These are phyloP conservation scores for Prosopocoilus inquinatus DNA, from an alignment of 2,888 invertebrate genomes.

Conservation along the genomic window DNA sequence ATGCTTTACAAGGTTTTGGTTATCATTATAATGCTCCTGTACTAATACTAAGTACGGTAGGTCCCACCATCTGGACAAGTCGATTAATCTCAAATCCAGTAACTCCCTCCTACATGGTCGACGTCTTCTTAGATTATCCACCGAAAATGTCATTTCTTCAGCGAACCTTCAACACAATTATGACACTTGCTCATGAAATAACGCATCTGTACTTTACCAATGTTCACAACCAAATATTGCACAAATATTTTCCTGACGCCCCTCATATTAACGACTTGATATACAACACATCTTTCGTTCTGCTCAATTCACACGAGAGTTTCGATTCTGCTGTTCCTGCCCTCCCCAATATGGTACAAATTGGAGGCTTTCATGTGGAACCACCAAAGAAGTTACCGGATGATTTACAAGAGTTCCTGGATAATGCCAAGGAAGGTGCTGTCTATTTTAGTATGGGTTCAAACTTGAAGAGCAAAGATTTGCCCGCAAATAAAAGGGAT, in stretches of 20 bases:
- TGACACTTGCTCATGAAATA: conserved; percentile 36
- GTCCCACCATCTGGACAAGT: conserved; percentile 48
- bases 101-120: conserved; percentile 53
- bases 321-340: conserved; percentile 52
- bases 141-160: conserved; percentile 54
- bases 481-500: conserved; percentile 53
- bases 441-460: conserved; percentile 62
- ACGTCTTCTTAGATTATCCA: conserved; percentile 46
- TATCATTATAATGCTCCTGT: conserved; percentile 41
- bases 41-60: conserved; percentile 45
- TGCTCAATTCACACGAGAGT: conserved; percentile 51
- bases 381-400: conserved; percentile 30
- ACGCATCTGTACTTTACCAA: conserved; percentile 34
- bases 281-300: conserved; percentile 34
- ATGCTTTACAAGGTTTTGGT: conserved; percentile 47
- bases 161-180: conserved; percentile 53
- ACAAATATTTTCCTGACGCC: conserved; percentile 35
- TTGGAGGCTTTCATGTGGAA: conserved; percentile 56
- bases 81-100: conserved; percentile 51
- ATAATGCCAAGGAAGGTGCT: conserved; percentile 55
- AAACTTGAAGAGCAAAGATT: conserved; percentile 55
- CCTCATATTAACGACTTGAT: conserved; percentile 32
- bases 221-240: conserved; percentile 30
- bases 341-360: conserved; percentile 56
- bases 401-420: conserved; percentile 55